Evolutionary conservation across 2,797 vertebrate species (phyloP).

Genomic region (Botia kubotai): DNA sequence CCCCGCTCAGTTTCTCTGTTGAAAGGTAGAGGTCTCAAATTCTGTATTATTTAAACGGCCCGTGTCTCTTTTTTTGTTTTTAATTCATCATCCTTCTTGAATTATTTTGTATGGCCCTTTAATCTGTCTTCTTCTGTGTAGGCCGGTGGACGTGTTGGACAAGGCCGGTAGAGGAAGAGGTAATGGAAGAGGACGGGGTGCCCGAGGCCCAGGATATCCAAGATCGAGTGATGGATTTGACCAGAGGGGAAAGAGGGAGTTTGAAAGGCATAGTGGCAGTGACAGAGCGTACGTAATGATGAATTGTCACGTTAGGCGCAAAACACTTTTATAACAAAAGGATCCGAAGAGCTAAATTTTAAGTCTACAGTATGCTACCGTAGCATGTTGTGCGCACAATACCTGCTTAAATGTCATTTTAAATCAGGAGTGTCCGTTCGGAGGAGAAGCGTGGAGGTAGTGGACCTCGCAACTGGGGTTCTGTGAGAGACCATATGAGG

Average conservation of each 20-base stretch:
- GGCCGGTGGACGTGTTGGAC: slow-evolving; percentile 70
- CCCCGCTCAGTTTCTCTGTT: slow-evolving; percentile 57
- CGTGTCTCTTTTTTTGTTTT: neutral
- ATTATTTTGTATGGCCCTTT: neutral
- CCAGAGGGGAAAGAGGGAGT: slow-evolving; percentile 83
- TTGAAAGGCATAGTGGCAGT: slow-evolving; percentile 83
- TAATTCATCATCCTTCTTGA: neutral
- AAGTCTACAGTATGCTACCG: neutral
- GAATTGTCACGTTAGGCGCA: neutral
- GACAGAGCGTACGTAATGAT: slow-evolving; percentile 73
- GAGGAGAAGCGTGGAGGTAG: slow-evolving; percentile 80
- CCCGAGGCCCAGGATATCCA: slow-evolving; percentile 76
- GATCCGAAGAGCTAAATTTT: neutral
- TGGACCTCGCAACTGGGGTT: slow-evolving; percentile 82
- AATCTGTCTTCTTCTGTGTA: neutral
- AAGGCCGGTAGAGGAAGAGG: slow-evolving; percentile 75
- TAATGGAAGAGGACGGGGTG: slow-evolving; percentile 73
- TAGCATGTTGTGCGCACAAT: neutral
- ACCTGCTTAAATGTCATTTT: slow-evolving; percentile 23
- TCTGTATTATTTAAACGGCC: neutral
- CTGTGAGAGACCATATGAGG: slow-evolving; percentile 77
- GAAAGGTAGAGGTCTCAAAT: slow-evolving; percentile 50
- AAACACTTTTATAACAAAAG: too few relatives aligned
- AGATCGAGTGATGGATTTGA: slow-evolving; percentile 78
- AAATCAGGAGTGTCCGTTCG: slow-evolving; percentile 78